A percentile compares a stretch with the other conserved stretches of the same genome.
phyloP scores from a whole-genome alignment of 2,797 vertebrate genomes.

The Momotus momota region DNA sequence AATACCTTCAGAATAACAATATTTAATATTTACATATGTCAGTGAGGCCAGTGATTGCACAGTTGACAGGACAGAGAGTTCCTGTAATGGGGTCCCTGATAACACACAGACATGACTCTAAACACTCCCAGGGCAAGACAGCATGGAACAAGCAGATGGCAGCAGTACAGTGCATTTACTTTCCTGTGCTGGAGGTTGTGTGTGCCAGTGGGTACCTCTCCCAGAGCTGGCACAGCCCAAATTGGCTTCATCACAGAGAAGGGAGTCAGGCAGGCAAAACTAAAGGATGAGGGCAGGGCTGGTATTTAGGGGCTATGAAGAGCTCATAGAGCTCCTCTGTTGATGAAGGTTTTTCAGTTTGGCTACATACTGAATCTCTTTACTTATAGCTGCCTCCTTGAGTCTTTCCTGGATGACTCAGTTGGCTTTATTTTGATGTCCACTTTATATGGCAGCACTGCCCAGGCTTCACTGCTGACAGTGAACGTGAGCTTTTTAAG shows the following conservation, averaged over 20 bases:
- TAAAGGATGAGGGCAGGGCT: background rate
- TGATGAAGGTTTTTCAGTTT: background rate
- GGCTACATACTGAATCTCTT: background rate
- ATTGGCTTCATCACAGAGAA: background rate
- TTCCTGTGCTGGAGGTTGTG: background rate
- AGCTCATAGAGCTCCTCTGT: background rate
- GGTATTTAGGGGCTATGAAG: background rate
- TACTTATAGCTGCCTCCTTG: background rate
- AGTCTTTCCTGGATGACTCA: background rate
- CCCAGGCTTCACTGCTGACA: background rate
- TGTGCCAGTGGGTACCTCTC: background rate
- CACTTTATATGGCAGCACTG: background rate
- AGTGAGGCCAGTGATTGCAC: background rate
- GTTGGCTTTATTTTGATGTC: background rate
- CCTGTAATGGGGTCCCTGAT: background rate
- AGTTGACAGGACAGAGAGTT: background rate
- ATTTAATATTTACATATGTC: constrained; percentile 52
- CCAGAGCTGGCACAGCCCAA: background rate
- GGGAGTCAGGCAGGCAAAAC: background rate
- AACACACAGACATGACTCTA: background rate
- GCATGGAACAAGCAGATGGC: background rate
- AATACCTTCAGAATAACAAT: background rate
- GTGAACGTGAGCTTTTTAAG: background rate
- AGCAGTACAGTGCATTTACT: background rate
- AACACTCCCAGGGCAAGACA: background rate